A percentile compares a stretch with the other conserved stretches of the same genome.
These are phyloP conservation scores for Epinephelus fuscoguttatus DNA, from an alignment of 2,113 vertebrate genomes.

Conservation along the genomic window DNA sequence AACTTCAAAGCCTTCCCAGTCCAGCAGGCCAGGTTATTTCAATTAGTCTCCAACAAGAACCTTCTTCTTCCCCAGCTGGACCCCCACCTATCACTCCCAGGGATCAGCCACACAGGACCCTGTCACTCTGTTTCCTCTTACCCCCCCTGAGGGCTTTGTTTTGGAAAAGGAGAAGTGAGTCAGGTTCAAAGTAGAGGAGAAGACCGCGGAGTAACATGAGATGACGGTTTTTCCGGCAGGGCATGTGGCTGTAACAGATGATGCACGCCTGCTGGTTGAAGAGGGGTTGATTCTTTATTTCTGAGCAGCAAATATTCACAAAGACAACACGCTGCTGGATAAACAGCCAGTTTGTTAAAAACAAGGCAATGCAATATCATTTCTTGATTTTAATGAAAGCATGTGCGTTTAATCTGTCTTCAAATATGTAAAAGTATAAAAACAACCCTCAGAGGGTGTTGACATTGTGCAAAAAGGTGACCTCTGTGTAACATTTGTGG, in stretches of 20 bases:
- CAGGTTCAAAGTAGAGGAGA: constrained; percentile 72
- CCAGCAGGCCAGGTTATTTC: constrained; percentile 71
- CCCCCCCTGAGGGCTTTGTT: constrained; percentile 58
- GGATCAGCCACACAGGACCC: constrained; percentile 60
- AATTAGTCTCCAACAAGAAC: constrained; percentile 66
- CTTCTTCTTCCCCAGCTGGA: constrained; percentile 57
- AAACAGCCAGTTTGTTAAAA: background rate
- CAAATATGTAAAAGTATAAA: background rate
- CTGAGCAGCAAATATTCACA: background rate
- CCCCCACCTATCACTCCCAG: constrained; percentile 67
- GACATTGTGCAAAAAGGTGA: constrained; percentile 21
- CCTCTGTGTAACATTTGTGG: constrained; percentile 37
- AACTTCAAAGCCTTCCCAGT: constrained; percentile 72
- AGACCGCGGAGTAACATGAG: constrained; percentile 57
- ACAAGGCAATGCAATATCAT: background rate
- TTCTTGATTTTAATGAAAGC: constrained; percentile 14
- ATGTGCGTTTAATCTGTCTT: background rate
- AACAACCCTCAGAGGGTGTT: constrained; percentile 4
- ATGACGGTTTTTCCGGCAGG: constrained; percentile 32
- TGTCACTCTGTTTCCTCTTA: constrained; percentile 55
- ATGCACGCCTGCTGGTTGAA: background rate
- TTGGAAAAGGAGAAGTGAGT: constrained; percentile 60
- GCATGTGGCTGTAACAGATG: constrained; percentile 22
- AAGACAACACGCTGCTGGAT: background rate
- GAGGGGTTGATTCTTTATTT: constrained; percentile 12